Conservation (phyloP, 2,797 vertebrate species). For the Mormyrus proboscirostris region DNA sequence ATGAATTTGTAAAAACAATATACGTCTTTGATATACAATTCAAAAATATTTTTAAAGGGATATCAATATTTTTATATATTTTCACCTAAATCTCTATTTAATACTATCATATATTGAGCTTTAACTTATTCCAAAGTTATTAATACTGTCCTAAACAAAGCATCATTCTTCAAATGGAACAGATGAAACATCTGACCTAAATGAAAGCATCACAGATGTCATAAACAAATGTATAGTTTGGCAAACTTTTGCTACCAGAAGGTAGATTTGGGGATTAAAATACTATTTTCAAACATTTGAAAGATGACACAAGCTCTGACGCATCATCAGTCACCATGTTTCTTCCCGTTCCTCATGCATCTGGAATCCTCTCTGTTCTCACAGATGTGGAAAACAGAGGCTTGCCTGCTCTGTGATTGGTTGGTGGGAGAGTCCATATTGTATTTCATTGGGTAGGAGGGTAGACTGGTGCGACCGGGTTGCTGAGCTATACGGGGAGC, state of each 20-base stretch:
- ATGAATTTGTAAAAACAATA: constrained; percentile 1
- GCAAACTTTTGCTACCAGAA: neutral
- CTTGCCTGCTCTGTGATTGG: constrained; percentile 36
- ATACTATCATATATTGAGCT: neutral
- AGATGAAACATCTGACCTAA: neutral
- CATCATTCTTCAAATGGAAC: neutral
- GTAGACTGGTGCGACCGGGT: constrained; percentile 43
- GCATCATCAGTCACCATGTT: neutral
- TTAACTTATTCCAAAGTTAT: neutral
- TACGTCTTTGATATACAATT: neutral
- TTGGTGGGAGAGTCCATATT: constrained; percentile 36
- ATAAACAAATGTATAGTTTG: constrained; percentile 11
- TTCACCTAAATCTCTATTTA: neutral
- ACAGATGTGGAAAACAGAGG: constrained; percentile 21
- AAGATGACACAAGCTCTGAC: neutral
- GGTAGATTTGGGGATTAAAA: neutral
- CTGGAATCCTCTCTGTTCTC: neutral
- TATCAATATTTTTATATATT: constrained; percentile 12
- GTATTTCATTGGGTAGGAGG: constrained; percentile 23
- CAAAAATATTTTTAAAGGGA: constrained; percentile 14
- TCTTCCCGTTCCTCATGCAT: neutral
- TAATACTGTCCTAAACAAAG: constrained; percentile 11
- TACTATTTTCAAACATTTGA: neutral
- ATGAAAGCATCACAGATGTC: neutral
- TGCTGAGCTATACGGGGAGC: constrained; percentile 41